Conservation (phyloP, 2,113 vertebrate genomes). For the Kryptolebias marmoratus region DNA sequence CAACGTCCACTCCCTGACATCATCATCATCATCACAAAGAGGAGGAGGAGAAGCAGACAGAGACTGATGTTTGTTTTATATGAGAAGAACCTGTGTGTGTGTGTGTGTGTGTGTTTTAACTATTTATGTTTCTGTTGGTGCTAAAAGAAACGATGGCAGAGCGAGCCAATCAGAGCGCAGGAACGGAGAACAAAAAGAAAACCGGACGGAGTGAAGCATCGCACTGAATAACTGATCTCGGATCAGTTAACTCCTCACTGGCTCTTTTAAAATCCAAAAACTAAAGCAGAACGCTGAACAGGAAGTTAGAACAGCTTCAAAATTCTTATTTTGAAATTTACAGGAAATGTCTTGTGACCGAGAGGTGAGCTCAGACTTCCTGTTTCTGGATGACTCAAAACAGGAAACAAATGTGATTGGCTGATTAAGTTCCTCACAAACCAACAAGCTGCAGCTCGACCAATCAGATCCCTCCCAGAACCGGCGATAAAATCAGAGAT, state of each 20-base stretch:
- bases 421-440: no score
- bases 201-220: neutral
- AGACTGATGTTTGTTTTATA: constrained; percentile 50
- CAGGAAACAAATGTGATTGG: no score
- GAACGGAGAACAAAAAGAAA: neutral
- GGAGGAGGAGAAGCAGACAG: neutral
- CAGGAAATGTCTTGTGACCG: neutral
- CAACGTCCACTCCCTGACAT: neutral
- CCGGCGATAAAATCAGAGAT: no score
- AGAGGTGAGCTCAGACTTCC: no score
- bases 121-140: constrained; percentile 76
- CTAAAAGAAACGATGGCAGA: constrained; percentile 50
- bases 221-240: constrained; percentile 37
- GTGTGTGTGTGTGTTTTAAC: constrained; percentile 22
- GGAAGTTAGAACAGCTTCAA: neutral
- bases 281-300: neutral
- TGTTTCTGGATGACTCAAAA: no score
- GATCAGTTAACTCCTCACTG: constrained; percentile 17
- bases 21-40: neutral
- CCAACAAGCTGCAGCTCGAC: no score
- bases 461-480: no score
- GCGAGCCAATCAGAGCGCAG: constrained; percentile 44
- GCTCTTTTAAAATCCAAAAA: neutral
- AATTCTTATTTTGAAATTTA: neutral
- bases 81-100: constrained; percentile 14